Base-by-base conservation (phyloP, 2,113 vertebrate species). In the Pseudorhombus dupliciocellatus region DNA sequence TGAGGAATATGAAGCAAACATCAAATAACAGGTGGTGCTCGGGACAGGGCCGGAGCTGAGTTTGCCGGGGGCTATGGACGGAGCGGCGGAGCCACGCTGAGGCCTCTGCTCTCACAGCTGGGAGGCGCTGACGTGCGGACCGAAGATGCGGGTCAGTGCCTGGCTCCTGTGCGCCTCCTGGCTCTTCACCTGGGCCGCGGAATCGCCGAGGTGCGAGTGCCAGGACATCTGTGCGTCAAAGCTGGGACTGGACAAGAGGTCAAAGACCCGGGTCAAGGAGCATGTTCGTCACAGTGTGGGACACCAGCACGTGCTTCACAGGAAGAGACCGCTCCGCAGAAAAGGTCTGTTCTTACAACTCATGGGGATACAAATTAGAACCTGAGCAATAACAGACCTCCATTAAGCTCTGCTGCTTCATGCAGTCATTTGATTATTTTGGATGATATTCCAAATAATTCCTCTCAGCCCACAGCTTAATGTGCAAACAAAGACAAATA, bases 101-200 rank as follows among this genome's bases (percentile, higher is more conserved):
- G 46, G 15, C 31, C 30, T 55, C 6, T 52, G 56, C 65, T 26
- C 20, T 25, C 0, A 34, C 53, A 52, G 50, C 53, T 66, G 31
- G 80, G 52, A 68, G 40, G 66, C 15, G 26, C 6, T 28, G 48
- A 60, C 15, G 40, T 25, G 24, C 25, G 65, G 31, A 9, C 2
- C 59, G 52, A 93, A 87, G 87, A 96, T 96, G 94, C 75, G 73
- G 68, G 50, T 92, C 11, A 55, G 75, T 21, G 73, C 63, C 7
- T 92, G 94, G 89, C 78, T 94, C 30, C 78, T 93, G 44, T 92
- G 87, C 71, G 72, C 70, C 71, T 84, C 66, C 71, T 87, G 70
- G 73, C 68, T 91, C 54, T 87, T 30, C 81, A 83, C 89, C 58
- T 93, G 91, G 70, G 78, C 71, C 12, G 88, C 92, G 81, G 72